A percentile compares a stretch with the other conserved stretches of the same genome.
Evolutionary conservation across 2,888 invertebrate species (phyloP).

Genomic region (Pyralis farinalis): DNA sequence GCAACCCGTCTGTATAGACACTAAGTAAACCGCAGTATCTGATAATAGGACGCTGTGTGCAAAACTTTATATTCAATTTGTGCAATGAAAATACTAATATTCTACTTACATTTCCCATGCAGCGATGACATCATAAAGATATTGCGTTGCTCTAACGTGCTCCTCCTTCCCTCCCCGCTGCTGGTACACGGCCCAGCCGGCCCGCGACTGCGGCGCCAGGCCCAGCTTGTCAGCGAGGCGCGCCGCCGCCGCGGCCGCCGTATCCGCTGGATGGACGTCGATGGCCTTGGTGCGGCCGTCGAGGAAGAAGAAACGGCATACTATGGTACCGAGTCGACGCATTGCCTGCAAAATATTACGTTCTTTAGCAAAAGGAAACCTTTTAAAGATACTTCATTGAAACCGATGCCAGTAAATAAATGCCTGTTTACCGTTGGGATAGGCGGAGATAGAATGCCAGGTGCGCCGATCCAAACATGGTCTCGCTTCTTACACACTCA

Average conservation of each 20-base stretch:
- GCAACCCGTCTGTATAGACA: no score
- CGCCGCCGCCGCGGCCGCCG: slow-evolving; percentile 93
- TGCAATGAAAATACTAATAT: no score
- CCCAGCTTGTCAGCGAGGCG: slow-evolving; percentile 94
- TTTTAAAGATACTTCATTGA: no score
- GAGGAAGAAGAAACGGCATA: slow-evolving; percentile 96
- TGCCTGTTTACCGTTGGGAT: no score
- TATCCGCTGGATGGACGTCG: slow-evolving; percentile 96
- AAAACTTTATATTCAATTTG: no score
- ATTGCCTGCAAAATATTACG: slow-evolving; percentile 85
- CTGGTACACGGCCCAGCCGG: slow-evolving; percentile 98
- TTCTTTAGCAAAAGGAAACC: not conserved
- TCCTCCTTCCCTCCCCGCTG: slow-evolving; percentile 93
- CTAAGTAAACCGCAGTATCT: no score
- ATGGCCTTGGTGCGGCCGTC: slow-evolving; percentile 97
- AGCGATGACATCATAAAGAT: slow-evolving; percentile 95
- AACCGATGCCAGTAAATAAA: no score
- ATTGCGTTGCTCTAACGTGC: slow-evolving; percentile 94
- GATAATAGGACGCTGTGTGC: no score
- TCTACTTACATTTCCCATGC: slow-evolving; percentile 95
- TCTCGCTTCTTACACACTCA: no score
- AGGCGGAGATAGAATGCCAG: no score
- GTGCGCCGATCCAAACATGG: no score
- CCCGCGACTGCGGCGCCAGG: slow-evolving; percentile 84
- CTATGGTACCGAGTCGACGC: slow-evolving; percentile 94